Conservation (phyloP, 2,888 invertebrate genomes). For the Aspidiotus rigidus region DNA sequence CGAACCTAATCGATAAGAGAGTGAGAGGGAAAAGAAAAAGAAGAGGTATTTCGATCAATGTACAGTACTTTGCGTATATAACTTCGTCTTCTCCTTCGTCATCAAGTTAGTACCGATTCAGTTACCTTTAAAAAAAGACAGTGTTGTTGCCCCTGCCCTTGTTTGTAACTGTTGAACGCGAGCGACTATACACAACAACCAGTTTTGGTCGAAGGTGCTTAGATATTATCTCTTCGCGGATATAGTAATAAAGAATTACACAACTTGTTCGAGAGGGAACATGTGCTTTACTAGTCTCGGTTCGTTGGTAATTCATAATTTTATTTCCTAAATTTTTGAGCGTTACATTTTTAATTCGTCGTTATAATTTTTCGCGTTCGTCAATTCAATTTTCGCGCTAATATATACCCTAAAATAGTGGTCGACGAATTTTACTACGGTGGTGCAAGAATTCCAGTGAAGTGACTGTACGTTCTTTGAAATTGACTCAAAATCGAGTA, state of each 20-base stretch:
- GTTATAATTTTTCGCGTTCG: neutral
- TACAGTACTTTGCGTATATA: slow-evolving; percentile 6
- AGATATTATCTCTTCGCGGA: slow-evolving; percentile 17
- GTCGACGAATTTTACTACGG: too few relatives aligned
- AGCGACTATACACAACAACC: slow-evolving; percentile 23
- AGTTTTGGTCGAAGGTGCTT: slow-evolving; percentile 28
- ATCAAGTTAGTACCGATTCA: slow-evolving; percentile 10
- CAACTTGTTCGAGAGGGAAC: slow-evolving; percentile 26
- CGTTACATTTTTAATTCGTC: neutral
- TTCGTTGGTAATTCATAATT: neutral
- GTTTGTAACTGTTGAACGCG: slow-evolving; percentile 28
- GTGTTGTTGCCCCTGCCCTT: slow-evolving; percentile 32
- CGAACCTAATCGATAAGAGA: slow-evolving; percentile 23
- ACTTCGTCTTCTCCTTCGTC: slow-evolving; percentile 14
- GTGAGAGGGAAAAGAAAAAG: neutral
- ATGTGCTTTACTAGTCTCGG: slow-evolving; percentile 16
- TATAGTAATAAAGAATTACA: slow-evolving; percentile 26
- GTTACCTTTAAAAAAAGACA: slow-evolving; percentile 18
- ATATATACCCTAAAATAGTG: too few relatives aligned
- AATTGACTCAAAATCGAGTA: too few relatives aligned
- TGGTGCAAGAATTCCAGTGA: too few relatives aligned
- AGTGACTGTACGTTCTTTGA: too few relatives aligned
- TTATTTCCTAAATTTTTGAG: neutral
- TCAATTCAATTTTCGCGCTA: too few relatives aligned
- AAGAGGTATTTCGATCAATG: slow-evolving; percentile 22